Percentiles rank a stretch among this genome's conserved stretches.
These are phyloP conservation scores for Callinectes sapidus DNA, from an alignment of 2,888 invertebrate species.

Conservation along the genomic window DNA sequence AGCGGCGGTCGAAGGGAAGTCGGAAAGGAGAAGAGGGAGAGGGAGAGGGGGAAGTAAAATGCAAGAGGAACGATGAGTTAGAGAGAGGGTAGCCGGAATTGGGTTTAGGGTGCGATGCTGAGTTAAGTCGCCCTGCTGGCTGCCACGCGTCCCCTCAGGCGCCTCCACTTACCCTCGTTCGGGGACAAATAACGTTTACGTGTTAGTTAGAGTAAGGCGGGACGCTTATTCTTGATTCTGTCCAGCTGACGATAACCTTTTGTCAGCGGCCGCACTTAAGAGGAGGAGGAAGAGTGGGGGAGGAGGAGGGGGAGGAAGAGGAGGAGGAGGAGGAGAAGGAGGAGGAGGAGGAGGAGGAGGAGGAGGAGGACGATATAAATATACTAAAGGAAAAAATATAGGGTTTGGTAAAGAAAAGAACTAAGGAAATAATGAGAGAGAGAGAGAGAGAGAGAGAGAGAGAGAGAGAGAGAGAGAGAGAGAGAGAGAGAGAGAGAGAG, in stretches of 20 bases:
- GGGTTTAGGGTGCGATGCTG: background rate
- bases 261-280: background rate
- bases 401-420: background rate
- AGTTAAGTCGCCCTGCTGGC: background rate
- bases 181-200: constrained; percentile 30
- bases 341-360: constrained; percentile 23
- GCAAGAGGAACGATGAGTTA: background rate
- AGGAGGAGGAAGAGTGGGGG: background rate
- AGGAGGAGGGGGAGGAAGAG: background rate
- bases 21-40: background rate
- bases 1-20: background rate
- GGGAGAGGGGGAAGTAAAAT: constrained; percentile 12
- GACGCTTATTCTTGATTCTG: constrained; percentile 6
- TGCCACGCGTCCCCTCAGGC: background rate
- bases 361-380: background rate
- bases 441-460: background rate
- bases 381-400: background rate
- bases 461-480: constrained; percentile 21
- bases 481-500: constrained; percentile 19
- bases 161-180: constrained; percentile 1
- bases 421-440: background rate
- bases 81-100: constrained; percentile 22
- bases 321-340: background rate
- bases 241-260: background rate
- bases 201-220: background rate